A percentile compares a stretch with the other conserved stretches of the same genome.
Evolutionary conservation across 2,113 vertebrate species (phyloP).

Genomic region (Nesoenas mayeri): DNA sequence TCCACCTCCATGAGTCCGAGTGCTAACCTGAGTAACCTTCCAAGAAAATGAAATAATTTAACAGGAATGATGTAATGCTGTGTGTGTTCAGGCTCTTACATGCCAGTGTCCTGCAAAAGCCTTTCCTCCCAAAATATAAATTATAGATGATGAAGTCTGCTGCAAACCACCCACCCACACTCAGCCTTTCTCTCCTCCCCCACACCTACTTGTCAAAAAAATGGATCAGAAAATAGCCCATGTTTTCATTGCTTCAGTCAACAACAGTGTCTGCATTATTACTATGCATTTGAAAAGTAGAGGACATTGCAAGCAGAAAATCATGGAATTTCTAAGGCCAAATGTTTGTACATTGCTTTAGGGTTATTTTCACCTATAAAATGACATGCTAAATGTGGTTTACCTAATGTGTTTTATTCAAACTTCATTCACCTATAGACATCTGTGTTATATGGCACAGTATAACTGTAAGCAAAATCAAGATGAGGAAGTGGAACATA

Average conservation of each 20-base stretch:
- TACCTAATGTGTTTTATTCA: neutral
- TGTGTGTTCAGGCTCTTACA: conserved; percentile 21
- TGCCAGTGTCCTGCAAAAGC: conserved; percentile 45
- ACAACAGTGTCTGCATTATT: neutral
- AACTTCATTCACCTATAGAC: conserved; percentile 13
- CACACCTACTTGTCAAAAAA: conserved; percentile 42
- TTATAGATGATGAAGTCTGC: conserved; percentile 12
- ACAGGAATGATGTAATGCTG: conserved; percentile 52
- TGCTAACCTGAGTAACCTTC: neutral
- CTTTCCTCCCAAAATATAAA: conserved; percentile 44
- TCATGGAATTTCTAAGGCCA: neutral
- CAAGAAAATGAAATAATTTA: conserved; percentile 67
- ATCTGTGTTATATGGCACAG: conserved; percentile 25
- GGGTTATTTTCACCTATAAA: conserved; percentile 27
- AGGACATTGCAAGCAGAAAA: neutral
- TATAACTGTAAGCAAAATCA: neutral
- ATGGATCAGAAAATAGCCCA: neutral
- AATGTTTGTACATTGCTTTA: conserved; percentile 6
- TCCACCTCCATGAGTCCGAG: conserved; percentile 10
- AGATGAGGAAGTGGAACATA: conserved; percentile 1
- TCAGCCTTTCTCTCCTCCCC: neutral
- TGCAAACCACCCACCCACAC: conserved; percentile 6
- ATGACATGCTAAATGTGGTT: neutral
- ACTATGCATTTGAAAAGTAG: neutral
- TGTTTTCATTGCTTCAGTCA: conserved; percentile 21